Conservation (phyloP, 1,140 invertebrate genomes). For the Leptonema lineaticorne region DNA sequence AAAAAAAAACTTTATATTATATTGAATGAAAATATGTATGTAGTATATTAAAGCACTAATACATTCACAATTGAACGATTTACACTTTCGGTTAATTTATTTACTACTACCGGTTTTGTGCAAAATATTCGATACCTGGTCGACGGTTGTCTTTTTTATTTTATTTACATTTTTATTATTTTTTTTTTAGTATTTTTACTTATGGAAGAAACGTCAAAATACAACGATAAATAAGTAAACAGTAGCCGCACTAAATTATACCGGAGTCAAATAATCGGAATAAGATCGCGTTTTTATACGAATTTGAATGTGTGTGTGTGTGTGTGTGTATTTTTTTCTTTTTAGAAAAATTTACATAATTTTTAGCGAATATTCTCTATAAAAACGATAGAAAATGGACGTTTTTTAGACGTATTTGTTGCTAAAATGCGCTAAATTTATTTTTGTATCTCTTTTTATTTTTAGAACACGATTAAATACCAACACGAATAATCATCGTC, state of each 20-base stretch:
- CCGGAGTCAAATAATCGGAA: slow-evolving; percentile 17
- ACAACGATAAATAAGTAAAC: slow-evolving; percentile 24
- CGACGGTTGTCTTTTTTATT: slow-evolving; percentile 1
- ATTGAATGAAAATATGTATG: slow-evolving; percentile 13
- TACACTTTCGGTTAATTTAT: slow-evolving; percentile 28
- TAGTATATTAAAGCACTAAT: neutral
- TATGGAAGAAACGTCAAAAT: neutral
- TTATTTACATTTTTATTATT: neutral
- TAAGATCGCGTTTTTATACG: too few relatives aligned
- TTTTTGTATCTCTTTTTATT: too few relatives aligned
- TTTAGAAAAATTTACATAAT: too few relatives aligned
- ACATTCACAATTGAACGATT: neutral
- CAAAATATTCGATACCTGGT: slow-evolving; percentile 19
- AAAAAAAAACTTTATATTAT: neutral
- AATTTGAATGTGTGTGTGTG: too few relatives aligned
- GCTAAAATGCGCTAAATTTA: too few relatives aligned
- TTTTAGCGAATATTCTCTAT: too few relatives aligned
- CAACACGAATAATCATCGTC: too few relatives aligned
- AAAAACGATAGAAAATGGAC: too few relatives aligned
- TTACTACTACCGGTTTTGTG: slow-evolving; percentile 28
- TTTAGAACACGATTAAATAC: too few relatives aligned
- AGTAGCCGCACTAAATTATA: slow-evolving; percentile 29
- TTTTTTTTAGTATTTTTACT: neutral
- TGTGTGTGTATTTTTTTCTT: too few relatives aligned
- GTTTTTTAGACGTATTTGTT: too few relatives aligned